Evolutionary conservation across 2,797 vertebrate species (phyloP), one percentile per base, ranked within the genome.

Genomic region (Protosalanx chinensis): DNA sequence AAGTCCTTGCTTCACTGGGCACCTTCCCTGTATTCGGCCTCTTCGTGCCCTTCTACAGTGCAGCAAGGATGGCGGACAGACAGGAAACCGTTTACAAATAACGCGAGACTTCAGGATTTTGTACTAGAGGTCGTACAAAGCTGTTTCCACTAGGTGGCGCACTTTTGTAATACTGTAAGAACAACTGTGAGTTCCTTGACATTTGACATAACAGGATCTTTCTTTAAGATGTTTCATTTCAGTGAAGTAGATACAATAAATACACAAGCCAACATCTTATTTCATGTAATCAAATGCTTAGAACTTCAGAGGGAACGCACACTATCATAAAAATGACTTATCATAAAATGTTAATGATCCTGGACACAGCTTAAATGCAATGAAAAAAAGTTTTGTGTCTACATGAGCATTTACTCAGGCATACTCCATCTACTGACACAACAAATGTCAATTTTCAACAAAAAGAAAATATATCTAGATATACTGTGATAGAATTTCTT

Each of bases 41-140:
- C 70, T 87, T 68, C 62, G 84, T 93, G 92, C 89, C 93, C 93
- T 93, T 93, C 93, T 93, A 92, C 83, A 82, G 75, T 90, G 73
- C 80, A 1, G 53, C 80, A 88, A 90, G 73, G 81, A 90, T 91
- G 88, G 83, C 78, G 72, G 82, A 76, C 32, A 32, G 46, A 18
- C 75, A 71, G 79, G 67, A 82, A 70, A 8, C 67, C 65, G 16
- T 0, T 8, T 0, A 0, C n/a, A 83, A 81, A 72, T 61, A 82
- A 85, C 92, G 92, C 92, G 92, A 93, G 88, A 91, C 13, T 12
- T 51, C 0, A 7, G 20, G 0, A 16, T 18, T 16, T 35, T 33
- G 41, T 78, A 29, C 5, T 3, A 3, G 12, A 35, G 41, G 13
- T 27, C n/a, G 18, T 58, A 18, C 64, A 66, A 30, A 29, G 6